Conservation (phyloP, 2,888 invertebrate species). For the Caenorhabditis plicata region DNA sequence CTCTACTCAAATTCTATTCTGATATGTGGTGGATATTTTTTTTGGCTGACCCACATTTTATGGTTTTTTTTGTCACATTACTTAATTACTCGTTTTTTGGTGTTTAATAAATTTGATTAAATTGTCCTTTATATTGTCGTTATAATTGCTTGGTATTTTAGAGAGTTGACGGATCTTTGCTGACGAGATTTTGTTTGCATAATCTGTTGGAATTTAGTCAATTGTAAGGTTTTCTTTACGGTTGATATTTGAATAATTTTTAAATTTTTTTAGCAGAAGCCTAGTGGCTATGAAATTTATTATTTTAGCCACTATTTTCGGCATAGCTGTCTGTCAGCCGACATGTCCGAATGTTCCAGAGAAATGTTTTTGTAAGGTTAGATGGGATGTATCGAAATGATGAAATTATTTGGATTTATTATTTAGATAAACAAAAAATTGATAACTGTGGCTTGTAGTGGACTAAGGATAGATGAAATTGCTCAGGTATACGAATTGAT, state of each 20-base stretch:
- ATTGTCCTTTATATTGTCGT: background rate
- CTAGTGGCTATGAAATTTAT: conserved; percentile 1
- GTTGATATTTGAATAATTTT: background rate
- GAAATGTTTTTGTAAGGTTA: conserved; percentile 15
- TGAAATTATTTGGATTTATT: background rate
- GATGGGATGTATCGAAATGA: background rate
- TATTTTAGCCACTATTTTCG: background rate
- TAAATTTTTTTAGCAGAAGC: background rate
- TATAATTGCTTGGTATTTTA: background rate
- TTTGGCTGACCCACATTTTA: too few relatives aligned
- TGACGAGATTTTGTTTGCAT: conserved; percentile 2
- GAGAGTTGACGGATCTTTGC: background rate
- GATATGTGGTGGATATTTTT: too few relatives aligned
- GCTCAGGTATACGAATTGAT: conserved; percentile 2
- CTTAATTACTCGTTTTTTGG: too few relatives aligned
- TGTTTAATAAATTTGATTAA: background rate
- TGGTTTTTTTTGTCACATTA: too few relatives aligned
- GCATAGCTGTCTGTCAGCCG: too few relatives aligned
- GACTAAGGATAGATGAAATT: conserved; percentile 4
- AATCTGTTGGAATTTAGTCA: background rate
- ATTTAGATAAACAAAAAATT: conserved; percentile 13
- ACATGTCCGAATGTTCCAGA: conserved; percentile 12
- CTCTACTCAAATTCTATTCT: too few relatives aligned
- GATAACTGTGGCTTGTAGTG: conserved; percentile 9
- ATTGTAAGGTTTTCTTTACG: background rate